Conservation (phyloP, 2,797 vertebrate species). For the Champsocephalus gunnari region DNA sequence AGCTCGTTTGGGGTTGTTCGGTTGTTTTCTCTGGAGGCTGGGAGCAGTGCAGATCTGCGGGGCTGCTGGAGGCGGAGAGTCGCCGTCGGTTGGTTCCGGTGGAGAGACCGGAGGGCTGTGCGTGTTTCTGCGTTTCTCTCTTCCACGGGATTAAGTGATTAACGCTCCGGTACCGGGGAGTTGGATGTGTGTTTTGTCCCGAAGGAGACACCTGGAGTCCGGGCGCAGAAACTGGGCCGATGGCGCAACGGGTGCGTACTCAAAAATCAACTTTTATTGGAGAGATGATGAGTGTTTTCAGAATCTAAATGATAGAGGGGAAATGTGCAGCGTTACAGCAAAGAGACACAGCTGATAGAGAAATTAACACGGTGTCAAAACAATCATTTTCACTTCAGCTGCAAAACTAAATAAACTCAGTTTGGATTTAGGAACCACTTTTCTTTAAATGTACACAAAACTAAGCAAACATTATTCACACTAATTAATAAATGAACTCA, state of each 20-base stretch:
- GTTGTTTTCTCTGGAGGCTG: slow-evolving; percentile 26
- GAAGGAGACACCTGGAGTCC: slow-evolving; percentile 89
- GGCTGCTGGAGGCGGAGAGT: slow-evolving; percentile 10
- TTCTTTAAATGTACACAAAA: neutral
- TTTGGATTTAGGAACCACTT: neutral
- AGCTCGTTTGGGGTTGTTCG: neutral
- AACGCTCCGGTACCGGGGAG: slow-evolving; percentile 76
- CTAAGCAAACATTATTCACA: neutral
- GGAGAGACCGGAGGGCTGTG: neutral
- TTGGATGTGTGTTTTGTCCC: slow-evolving; percentile 85
- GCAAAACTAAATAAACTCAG: neutral
- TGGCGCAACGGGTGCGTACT: slow-evolving; percentile 97
- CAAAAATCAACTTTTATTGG: slow-evolving; percentile 72
- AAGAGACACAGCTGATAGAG: too few relatives aligned
- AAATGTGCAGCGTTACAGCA: too few relatives aligned
- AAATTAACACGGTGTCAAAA: too few relatives aligned
- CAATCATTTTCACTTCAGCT: neutral
- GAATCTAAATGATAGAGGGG: too few relatives aligned
- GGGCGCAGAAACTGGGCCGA: slow-evolving; percentile 88
- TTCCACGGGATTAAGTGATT: slow-evolving; percentile 84
- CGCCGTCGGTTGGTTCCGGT: slow-evolving; percentile 14
- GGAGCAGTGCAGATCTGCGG: slow-evolving; percentile 25
- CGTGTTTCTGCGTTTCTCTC: neutral
- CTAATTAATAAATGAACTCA: neutral
- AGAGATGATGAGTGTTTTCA: neutral